Evolutionary conservation across 2,888 invertebrate genomes (phyloP).

Genomic region (Lasiommata megera): DNA sequence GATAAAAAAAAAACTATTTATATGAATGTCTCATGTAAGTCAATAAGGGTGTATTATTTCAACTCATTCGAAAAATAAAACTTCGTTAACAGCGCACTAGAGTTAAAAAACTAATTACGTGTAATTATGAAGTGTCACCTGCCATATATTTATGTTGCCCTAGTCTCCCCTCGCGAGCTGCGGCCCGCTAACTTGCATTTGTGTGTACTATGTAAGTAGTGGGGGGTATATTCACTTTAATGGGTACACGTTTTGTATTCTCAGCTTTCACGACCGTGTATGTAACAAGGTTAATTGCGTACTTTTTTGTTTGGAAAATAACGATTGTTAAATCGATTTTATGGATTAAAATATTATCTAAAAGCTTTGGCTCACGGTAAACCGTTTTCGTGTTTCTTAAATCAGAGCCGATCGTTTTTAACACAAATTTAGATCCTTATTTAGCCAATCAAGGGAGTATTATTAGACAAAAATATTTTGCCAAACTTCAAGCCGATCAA

Average conservation of each 20-base stretch:
- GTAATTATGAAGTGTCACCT: conserved; percentile 36
- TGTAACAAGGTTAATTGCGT: too few species aligned
- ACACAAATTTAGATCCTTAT: too few species aligned
- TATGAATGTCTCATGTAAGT: not conserved
- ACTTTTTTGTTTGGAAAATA: too few species aligned
- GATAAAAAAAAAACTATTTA: not conserved
- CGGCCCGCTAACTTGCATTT: conserved; percentile 19
- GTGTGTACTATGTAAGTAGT: conserved; percentile 2
- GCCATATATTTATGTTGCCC: conserved; percentile 30
- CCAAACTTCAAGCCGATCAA: too few species aligned
- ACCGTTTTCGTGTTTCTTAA: too few species aligned
- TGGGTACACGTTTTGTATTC: conserved; percentile 12
- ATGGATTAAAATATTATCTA: too few species aligned
- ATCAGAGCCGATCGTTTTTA: too few species aligned
- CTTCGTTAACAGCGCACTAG: conserved; percentile 26
- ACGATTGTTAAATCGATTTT: too few species aligned
- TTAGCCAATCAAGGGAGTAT: too few species aligned
- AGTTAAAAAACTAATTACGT: conserved; percentile 33
- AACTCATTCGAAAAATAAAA: conserved; percentile 29
- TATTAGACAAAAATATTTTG: too few species aligned
- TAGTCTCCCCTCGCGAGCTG: conserved; percentile 24
- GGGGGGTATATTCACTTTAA: not conserved
- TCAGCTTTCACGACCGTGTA: conserved; percentile 14
- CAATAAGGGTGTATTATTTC: conserved; percentile 13
- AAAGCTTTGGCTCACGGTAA: too few species aligned